Conservation (phyloP, 2,888 invertebrate genomes). For the Apodemia arnacis region DNA sequence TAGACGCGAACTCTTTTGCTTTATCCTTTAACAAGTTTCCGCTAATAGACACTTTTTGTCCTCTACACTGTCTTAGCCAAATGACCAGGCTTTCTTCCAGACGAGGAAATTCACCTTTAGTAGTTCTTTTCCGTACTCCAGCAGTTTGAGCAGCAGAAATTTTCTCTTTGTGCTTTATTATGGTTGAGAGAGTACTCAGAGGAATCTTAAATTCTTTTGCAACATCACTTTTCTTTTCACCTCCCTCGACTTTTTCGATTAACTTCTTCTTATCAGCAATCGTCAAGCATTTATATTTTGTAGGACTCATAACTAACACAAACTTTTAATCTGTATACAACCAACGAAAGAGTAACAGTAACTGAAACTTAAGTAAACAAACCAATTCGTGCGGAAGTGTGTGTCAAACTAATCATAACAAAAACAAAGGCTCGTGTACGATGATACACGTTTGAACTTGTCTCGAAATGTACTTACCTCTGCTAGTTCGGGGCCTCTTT, state of each 20-base stretch:
- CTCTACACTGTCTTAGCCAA: slow-evolving; percentile 10
- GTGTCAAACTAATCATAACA: slow-evolving; percentile 40
- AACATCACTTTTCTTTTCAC: slow-evolving; percentile 30
- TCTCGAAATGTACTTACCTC: slow-evolving; percentile 27
- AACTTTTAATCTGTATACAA: slow-evolving; percentile 21
- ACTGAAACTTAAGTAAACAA: slow-evolving; percentile 28
- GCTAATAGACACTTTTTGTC: slow-evolving; percentile 15
- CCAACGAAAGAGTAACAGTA: slow-evolving; percentile 43
- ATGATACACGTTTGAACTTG: slow-evolving; percentile 36
- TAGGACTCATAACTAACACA: slow-evolving; percentile 17
- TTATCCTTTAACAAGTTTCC: background rate
- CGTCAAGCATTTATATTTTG: slow-evolving; percentile 31
- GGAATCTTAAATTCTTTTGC: slow-evolving; percentile 13
- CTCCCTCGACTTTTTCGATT: slow-evolving; percentile 36
- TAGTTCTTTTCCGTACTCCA: slow-evolving; percentile 74
- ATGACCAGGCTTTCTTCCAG: slow-evolving; percentile 3
- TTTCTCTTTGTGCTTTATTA: slow-evolving; percentile 59
- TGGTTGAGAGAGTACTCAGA: slow-evolving; percentile 9
- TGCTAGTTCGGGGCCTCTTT: background rate
- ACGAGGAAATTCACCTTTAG: slow-evolving; percentile 72
- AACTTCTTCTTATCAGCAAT: slow-evolving; percentile 40
- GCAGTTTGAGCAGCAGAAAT: slow-evolving; percentile 62
- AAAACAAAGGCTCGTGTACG: slow-evolving; percentile 35
- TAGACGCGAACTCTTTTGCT: slow-evolving; percentile 6
- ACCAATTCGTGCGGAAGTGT: slow-evolving; percentile 30